These are phyloP conservation scores for Sycophaga agraensis DNA, from an alignment of 1,140 invertebrate species.

Conservation along the genomic window DNA sequence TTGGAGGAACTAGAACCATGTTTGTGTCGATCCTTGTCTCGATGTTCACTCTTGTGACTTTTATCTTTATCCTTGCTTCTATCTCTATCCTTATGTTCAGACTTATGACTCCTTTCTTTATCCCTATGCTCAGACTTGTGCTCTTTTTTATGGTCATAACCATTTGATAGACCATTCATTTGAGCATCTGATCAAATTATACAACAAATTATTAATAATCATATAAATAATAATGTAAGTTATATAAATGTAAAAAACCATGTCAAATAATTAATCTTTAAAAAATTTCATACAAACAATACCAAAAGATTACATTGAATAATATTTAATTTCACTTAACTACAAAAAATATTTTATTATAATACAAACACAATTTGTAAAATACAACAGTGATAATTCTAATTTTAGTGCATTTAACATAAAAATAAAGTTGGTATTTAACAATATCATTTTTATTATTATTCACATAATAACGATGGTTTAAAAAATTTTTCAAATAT, in stretches of 20 bases:
- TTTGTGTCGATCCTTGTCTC: slow-evolving; percentile 49
- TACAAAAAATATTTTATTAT: too few relatives aligned
- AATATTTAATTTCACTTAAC: too few relatives aligned
- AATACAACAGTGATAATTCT: too few relatives aligned
- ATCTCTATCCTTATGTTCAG: slow-evolving; percentile 57
- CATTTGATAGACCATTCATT: slow-evolving; percentile 72
- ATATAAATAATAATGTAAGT: not conserved
- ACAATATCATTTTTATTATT: too few relatives aligned
- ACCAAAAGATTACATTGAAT: too few relatives aligned
- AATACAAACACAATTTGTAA: too few relatives aligned
- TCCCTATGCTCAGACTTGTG: slow-evolving; percentile 72
- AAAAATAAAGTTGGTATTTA: too few relatives aligned
- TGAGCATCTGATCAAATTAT: slow-evolving; percentile 51
- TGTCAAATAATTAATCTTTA: too few relatives aligned
- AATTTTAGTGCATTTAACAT: too few relatives aligned
- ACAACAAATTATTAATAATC: not conserved
- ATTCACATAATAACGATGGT: too few relatives aligned
- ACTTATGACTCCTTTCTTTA: slow-evolving; percentile 62
- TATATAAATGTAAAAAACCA: not conserved
- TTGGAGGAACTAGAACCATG: slow-evolving; percentile 49
- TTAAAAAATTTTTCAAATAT: too few relatives aligned
- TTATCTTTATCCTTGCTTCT: slow-evolving; percentile 53
- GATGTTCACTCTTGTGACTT: slow-evolving; percentile 50
- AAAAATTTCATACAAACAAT: too few relatives aligned
- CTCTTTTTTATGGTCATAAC: slow-evolving; percentile 68